These are phyloP conservation scores for Mus pahari DNA, from an alignment of 2,113 vertebrate species.

Conservation along the genomic window DNA sequence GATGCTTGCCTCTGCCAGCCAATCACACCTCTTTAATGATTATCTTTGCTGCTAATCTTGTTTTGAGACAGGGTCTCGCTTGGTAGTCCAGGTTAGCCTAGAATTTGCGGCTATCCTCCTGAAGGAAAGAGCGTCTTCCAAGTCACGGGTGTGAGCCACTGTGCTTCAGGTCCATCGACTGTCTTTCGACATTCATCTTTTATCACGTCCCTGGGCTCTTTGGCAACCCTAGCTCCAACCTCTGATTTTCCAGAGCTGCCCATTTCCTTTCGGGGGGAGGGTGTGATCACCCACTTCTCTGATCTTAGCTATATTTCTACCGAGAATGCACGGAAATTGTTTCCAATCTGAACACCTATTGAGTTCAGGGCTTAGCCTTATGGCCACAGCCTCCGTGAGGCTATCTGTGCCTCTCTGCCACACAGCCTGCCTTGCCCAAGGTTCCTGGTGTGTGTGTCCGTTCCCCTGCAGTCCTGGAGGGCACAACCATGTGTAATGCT, in stretches of 20 bases:
- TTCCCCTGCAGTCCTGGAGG: neutral
- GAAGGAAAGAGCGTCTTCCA: neutral
- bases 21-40: neutral
- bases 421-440: neutral
- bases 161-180: neutral
- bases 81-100: neutral
- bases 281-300: neutral
- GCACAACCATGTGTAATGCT: neutral
- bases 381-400: neutral
- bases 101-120: neutral
- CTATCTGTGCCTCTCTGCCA: neutral
- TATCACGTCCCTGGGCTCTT: neutral
- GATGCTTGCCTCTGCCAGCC: neutral
- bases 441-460: neutral
- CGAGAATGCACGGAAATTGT: neutral
- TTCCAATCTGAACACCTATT: neutral
- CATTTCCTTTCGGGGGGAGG: neutral
- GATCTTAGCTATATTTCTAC: neutral
- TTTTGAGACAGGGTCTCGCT: neutral
- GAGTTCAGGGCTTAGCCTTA: neutral
- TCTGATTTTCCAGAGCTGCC: conserved; percentile 12
- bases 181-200: neutral
- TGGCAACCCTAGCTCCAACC: neutral
- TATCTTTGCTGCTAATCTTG: neutral
- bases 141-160: neutral